Evolutionary conservation across 92 coral and sea anemone genomes (phyloP).

Genomic region (Zoanthus solanderi): DNA sequence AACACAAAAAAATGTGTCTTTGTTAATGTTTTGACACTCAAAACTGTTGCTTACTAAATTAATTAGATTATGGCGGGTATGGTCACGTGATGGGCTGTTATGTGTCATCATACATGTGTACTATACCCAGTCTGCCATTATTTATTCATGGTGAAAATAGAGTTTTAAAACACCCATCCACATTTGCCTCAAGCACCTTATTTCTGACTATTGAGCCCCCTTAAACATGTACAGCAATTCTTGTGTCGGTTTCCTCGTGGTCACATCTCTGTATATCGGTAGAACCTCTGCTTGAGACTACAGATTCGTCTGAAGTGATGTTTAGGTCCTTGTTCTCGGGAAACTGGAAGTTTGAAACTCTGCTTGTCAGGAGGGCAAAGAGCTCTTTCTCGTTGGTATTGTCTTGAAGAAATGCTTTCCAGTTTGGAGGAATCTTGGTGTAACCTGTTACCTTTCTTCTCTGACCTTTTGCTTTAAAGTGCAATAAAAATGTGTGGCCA

Average conservation of each 20-base stretch:
- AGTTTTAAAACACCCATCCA: no score
- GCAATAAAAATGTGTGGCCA: slow-evolving; percentile 26
- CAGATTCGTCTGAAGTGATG: slow-evolving; percentile 29
- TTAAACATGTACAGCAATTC: slow-evolving; percentile 56
- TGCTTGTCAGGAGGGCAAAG: slow-evolving; percentile 56
- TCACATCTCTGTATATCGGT: slow-evolving; percentile 45
- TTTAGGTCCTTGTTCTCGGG: slow-evolving; percentile 13
- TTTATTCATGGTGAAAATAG: no score
- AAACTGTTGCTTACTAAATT: no score
- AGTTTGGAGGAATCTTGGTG: slow-evolving; percentile 64
- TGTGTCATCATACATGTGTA: no score
- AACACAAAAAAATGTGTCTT: no score
- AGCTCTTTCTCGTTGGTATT: slow-evolving; percentile 61
- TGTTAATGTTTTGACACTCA: no score
- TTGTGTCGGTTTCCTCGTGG: slow-evolving; percentile 65
- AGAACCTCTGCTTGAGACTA: slow-evolving; percentile 32
- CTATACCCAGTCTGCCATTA: no score
- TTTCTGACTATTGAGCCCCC: no score
- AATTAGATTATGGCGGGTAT: no score
- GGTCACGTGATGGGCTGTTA: no score
- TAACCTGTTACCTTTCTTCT: slow-evolving; percentile 59
- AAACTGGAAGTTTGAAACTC: slow-evolving; percentile 51
- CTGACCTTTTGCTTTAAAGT: slow-evolving; percentile 20
- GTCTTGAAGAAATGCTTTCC: slow-evolving; percentile 57
- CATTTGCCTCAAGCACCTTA: no score